These are phyloP conservation scores for Xiphorhynchus erythropygius DNA, from an alignment of 2,797 vertebrate genomes.

Conservation along the genomic window DNA sequence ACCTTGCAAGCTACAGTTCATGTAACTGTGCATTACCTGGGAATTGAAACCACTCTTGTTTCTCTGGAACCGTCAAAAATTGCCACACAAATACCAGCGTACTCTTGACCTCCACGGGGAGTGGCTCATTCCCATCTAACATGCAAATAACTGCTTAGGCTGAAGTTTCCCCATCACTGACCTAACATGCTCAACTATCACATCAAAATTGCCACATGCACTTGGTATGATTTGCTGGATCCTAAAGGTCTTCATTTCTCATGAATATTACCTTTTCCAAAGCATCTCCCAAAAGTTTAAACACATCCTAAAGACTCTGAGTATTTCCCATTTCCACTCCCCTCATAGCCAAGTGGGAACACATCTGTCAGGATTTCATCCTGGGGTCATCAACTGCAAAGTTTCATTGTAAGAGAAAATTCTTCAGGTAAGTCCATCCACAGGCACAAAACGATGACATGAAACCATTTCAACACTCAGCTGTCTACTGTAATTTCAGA, in stretches of 20 bases:
- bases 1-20: not conserved
- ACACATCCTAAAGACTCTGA: not conserved
- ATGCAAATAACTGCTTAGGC: not conserved
- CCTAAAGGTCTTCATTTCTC: not conserved
- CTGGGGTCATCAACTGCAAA: not conserved
- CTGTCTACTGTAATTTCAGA: not conserved
- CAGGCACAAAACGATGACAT: not conserved
- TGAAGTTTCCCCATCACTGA: not conserved
- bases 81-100: constrained; percentile 26
- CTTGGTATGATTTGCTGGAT: not conserved
- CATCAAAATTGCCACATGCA: not conserved
- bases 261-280: not conserved
- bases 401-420: not conserved
- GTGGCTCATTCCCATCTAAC: not conserved
- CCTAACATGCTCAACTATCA: not conserved
- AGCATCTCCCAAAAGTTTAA: not conserved
- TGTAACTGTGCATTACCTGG: not conserved
- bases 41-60: not conserved
- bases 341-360: not conserved
- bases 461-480: not conserved
- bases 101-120: constrained; percentile 31
- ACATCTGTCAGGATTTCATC: not conserved
- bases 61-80: not conserved
- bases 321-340: not conserved
- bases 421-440: not conserved